Evolutionary conservation across 2,888 invertebrate genomes (phyloP), one percentile per base, ranked within the genome.

Genomic region (Agrochola lota): DNA sequence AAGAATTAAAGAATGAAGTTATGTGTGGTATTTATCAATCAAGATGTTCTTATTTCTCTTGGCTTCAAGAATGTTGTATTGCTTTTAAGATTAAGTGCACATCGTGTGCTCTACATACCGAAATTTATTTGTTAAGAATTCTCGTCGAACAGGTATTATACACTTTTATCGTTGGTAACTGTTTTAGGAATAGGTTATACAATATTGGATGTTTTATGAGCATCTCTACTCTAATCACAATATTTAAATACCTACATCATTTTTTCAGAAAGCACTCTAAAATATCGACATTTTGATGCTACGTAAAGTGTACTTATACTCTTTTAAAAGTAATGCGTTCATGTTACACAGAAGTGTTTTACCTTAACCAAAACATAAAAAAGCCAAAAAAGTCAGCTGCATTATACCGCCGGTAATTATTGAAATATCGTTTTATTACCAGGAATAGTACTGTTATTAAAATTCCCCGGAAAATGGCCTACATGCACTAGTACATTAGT

Each of bases 91-190:
- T 30, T 57, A 66, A 81, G 62, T 85, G 62, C 35, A 70, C 26
- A 57, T 70, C 30, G 43, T 62, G 35, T 66, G 85, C 66, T 80
- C 73, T 73, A 81, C 68, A 85, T 85, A 72, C 68, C 81, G 23
- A 17, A 35, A 26, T 80, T 71, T 68, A 43, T 71, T 70, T 64
- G 62, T 52, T 43, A 63, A 60, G 23, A 63, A 60, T 69, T 68
- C 49, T 63, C 20, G 15, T 55, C 12, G 23, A 80, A 69, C 55
- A 49, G 55, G 46, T 40, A 26, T 60, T 80, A 55, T 60, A 63
- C 35, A 71, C 7, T 59, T 79, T 40, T 23, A 59, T 64, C 23
- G 49, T 69, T 35, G 52, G 23, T 43, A 35, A 40, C 15, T 52
- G 43, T 62, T 60, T 23, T n/a, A 9, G 4, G 9, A 62, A 35